Evolutionary conservation across 1,140 invertebrate species (phyloP).

Genomic region (Teleogryllus occipitalis): DNA sequence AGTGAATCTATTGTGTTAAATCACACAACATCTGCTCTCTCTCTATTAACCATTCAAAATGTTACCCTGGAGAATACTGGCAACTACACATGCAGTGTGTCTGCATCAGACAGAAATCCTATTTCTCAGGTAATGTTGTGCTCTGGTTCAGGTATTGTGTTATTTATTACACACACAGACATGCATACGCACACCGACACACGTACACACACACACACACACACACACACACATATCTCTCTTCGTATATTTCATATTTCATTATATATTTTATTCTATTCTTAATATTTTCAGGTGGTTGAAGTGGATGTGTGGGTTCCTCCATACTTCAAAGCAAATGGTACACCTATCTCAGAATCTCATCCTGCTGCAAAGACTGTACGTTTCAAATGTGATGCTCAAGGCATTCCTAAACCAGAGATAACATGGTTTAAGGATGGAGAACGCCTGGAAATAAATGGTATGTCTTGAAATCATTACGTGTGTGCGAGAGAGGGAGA

Average conservation of each 20-base stretch:
- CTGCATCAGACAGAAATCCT: neutral
- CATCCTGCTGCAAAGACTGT: slow-evolving; percentile 58
- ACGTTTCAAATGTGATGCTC: slow-evolving; percentile 58
- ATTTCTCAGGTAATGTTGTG: neutral
- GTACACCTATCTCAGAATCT: slow-evolving; percentile 46
- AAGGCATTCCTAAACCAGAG: slow-evolving; percentile 52
- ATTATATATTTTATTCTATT: neutral
- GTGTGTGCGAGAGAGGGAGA: too few species aligned
- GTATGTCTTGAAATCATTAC: slow-evolving; percentile 32
- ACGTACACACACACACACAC: too few species aligned
- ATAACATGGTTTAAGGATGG: slow-evolving; percentile 65
- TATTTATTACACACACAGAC: too few species aligned
- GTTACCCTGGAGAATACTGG: neutral
- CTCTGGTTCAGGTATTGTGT: neutral
- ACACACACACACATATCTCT: too few species aligned
- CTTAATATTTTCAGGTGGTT: slow-evolving; percentile 13
- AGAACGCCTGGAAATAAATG: slow-evolving; percentile 44
- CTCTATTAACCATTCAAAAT: slow-evolving; percentile 35
- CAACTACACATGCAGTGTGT: neutral
- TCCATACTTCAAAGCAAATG: slow-evolving; percentile 42
- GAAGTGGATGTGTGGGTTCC: slow-evolving; percentile 46
- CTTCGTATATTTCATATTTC: neutral
- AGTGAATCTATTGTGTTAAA: slow-evolving; percentile 26
- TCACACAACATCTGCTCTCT: slow-evolving; percentile 29
- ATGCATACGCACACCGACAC: too few species aligned